Conservation (phyloP, 2,888 invertebrate genomes). For the Encarsia formosa region DNA sequence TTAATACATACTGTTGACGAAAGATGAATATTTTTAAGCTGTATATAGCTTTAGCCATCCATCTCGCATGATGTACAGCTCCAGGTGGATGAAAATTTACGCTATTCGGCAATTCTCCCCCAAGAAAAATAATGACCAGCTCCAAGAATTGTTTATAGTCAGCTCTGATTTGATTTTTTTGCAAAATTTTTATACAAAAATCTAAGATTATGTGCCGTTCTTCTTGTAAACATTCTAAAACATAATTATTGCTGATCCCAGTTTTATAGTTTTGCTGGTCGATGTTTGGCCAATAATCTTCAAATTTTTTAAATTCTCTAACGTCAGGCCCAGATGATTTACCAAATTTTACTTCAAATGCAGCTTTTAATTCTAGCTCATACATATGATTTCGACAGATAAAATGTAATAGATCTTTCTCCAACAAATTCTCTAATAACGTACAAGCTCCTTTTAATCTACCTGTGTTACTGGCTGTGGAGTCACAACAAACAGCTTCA, state of each 20-base stretch:
- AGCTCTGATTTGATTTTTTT: slow-evolving; percentile 1
- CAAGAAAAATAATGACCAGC: slow-evolving; percentile 3
- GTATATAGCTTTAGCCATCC: no score
- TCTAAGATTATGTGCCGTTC: background rate
- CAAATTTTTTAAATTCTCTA: background rate
- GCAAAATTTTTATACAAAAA: background rate
- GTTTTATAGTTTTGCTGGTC: background rate
- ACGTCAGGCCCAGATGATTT: background rate
- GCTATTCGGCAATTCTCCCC: background rate
- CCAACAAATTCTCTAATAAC: background rate
- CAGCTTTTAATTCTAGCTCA: background rate
- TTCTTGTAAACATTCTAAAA: background rate
- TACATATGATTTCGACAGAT: background rate
- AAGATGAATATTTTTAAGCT: background rate
- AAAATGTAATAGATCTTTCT: background rate
- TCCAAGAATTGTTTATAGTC: slow-evolving; percentile 10
- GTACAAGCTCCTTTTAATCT: background rate
- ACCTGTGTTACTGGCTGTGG: background rate
- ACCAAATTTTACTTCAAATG: background rate
- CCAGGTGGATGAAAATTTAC: background rate
- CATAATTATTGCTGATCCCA: background rate
- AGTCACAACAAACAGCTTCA: background rate
- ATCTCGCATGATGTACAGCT: background rate
- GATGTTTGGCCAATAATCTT: background rate
- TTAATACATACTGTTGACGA: background rate